Evolutionary conservation across 2,888 invertebrate genomes (phyloP).

Genomic region (Mythimna loreyi): DNA sequence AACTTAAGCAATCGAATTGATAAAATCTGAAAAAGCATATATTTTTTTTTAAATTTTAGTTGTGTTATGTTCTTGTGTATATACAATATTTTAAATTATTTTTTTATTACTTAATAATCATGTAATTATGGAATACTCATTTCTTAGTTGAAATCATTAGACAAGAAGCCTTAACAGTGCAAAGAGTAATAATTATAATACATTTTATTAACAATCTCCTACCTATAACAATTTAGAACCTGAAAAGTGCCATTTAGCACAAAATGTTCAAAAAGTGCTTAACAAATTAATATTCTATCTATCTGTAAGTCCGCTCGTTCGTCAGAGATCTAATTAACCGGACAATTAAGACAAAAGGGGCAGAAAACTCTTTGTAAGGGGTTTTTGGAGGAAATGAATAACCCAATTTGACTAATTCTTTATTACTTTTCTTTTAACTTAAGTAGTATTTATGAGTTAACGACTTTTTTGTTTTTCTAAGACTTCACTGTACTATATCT

Average conservation of each 20-base stretch:
- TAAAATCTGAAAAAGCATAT: no score
- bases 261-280: slow-evolving; percentile 7
- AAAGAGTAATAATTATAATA: no score
- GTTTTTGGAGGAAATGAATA: slow-evolving; percentile 36
- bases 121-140: no score
- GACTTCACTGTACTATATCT: no score
- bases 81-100: no score
- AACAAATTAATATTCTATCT: slow-evolving; percentile 24
- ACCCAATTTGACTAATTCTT: slow-evolving; percentile 44
- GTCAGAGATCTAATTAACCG: slow-evolving; percentile 43
- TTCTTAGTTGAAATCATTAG: no score
- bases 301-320: slow-evolving; percentile 3
- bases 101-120: no score
- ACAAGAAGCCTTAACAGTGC: no score
- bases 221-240: neutral
- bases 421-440: slow-evolving; percentile 32
- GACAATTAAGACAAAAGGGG: slow-evolving; percentile 45
- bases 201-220: neutral
- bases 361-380: slow-evolving; percentile 30
- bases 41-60: no score
- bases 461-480: neutral
- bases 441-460: slow-evolving; percentile 8
- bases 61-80: no score
- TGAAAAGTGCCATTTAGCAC: neutral
- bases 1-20: no score